phyloP scores from a whole-genome alignment of 2,888 invertebrate species.

The Acleris laterana region DNA sequence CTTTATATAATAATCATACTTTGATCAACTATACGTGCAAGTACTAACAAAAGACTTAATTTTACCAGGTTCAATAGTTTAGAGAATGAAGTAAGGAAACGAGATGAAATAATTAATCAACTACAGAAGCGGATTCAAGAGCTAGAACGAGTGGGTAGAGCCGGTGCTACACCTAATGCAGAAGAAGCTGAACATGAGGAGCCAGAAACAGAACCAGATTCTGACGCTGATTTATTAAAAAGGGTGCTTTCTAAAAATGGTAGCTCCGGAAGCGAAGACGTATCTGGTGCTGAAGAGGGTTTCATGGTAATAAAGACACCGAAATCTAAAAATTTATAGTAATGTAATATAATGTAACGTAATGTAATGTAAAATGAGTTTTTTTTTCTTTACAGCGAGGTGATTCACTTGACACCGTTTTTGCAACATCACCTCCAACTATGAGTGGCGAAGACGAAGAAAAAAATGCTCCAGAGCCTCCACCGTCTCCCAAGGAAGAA shows the following conservation, averaged over 20 bases:
- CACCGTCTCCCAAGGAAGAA: constrained; percentile 44
- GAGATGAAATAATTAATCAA: constrained; percentile 92
- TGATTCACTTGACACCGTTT: constrained; percentile 87
- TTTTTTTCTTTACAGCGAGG: constrained; percentile 80
- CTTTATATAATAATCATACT: no score
- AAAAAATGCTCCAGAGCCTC: constrained; percentile 45
- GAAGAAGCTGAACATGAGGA: constrained; percentile 44
- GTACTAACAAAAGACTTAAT: constrained; percentile 3
- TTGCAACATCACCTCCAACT: constrained; percentile 85
- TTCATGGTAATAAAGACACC: constrained; percentile 67
- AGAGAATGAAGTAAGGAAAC: constrained; percentile 91
- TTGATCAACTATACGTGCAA: neutral
- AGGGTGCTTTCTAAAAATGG: constrained; percentile 57
- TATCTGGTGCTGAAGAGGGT: constrained; percentile 74
- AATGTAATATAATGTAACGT: no score
- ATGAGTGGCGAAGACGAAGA: constrained; percentile 63
- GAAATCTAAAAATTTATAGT: no score
- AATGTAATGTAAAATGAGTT: no score
- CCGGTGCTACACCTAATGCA: constrained; percentile 45
- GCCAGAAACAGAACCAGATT: constrained; percentile 39
- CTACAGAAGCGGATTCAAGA: constrained; percentile 89
- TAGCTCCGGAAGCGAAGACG: constrained; percentile 78
- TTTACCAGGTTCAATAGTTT: constrained; percentile 87
- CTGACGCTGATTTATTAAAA: constrained; percentile 38
- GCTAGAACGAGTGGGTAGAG: constrained; percentile 80